Percentiles rank a stretch among this genome's conserved stretches.
phyloP scores from a whole-genome alignment of 2,113 vertebrate species.

The Isurus oxyrinchus region DNA sequence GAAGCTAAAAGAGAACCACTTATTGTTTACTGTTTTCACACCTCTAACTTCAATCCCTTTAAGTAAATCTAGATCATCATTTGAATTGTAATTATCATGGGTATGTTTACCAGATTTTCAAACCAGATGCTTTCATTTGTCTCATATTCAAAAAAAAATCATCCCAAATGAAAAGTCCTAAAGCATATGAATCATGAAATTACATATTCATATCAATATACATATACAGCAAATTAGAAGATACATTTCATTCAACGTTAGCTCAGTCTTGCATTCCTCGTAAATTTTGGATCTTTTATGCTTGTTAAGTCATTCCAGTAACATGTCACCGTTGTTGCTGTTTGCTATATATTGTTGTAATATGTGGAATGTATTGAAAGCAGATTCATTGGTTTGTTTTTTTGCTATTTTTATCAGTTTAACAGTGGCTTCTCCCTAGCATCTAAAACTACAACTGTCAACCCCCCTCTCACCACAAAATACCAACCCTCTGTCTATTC shows the following conservation, averaged over 20 bases:
- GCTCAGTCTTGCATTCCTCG: neutral
- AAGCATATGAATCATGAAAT: too few species aligned
- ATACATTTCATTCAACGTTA: neutral
- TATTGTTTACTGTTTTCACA: neutral
- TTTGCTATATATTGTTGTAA: neutral
- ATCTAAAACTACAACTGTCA: neutral
- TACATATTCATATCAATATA: too few species aligned
- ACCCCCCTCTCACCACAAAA: neutral
- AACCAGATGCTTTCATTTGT: neutral
- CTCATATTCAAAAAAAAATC: neutral
- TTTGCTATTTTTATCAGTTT: neutral
- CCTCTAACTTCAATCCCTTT: neutral
- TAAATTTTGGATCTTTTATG: neutral
- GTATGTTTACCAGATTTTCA: neutral
- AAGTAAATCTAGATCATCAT: neutral
- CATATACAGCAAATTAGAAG: neutral
- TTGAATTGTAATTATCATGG: neutral
- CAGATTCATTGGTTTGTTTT: neutral
- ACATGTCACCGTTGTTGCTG: neutral
- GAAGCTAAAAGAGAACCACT: neutral
- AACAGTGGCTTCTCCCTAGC: neutral
- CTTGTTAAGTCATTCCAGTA: neutral
- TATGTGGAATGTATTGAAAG: neutral
- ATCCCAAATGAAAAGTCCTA: neutral
- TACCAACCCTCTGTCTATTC: neutral